Evolutionary conservation across 2,888 invertebrate species (phyloP).

Genomic region (Cantharis flavilabris): DNA sequence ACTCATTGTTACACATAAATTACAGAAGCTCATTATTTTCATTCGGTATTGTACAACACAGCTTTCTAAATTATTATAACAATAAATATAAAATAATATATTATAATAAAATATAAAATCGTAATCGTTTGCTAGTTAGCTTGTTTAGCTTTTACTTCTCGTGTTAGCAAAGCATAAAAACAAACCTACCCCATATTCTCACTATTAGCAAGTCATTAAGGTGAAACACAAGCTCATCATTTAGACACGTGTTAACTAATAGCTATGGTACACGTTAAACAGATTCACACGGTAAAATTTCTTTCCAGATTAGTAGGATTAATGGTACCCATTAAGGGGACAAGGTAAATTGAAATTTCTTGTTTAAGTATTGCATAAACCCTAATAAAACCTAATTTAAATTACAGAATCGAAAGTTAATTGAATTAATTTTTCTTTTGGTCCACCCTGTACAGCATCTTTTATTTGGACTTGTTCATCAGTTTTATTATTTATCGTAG

Average conservation of each 20-base stretch:
- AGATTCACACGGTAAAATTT: conserved; percentile 28
- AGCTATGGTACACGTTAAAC: conserved; percentile 23
- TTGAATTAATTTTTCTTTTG: neutral
- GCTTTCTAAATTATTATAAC: neutral
- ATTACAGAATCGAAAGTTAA: too few species aligned
- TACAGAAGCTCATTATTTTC: neutral
- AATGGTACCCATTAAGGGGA: neutral
- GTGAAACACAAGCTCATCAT: conserved; percentile 24
- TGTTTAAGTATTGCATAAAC: neutral
- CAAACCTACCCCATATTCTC: conserved; percentile 3
- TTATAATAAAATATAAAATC: neutral
- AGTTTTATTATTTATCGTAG: neutral
- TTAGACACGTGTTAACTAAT: conserved; percentile 22
- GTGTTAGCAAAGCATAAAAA: neutral
- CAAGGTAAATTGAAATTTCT: neutral
- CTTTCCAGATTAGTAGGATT: conserved; percentile 12
- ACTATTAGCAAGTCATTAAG: conserved; percentile 25
- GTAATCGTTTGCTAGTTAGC: neutral
- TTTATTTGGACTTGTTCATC: neutral
- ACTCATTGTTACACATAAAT: neutral
- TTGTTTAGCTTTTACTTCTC: neutral
- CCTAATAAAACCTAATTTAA: neutral
- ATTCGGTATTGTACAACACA: neutral
- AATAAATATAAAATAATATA: too few species aligned
- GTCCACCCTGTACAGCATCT: neutral